These are phyloP conservation scores for Todiramphus saurophagus DNA, from an alignment of 2,113 vertebrate species.

Conservation along the genomic window DNA sequence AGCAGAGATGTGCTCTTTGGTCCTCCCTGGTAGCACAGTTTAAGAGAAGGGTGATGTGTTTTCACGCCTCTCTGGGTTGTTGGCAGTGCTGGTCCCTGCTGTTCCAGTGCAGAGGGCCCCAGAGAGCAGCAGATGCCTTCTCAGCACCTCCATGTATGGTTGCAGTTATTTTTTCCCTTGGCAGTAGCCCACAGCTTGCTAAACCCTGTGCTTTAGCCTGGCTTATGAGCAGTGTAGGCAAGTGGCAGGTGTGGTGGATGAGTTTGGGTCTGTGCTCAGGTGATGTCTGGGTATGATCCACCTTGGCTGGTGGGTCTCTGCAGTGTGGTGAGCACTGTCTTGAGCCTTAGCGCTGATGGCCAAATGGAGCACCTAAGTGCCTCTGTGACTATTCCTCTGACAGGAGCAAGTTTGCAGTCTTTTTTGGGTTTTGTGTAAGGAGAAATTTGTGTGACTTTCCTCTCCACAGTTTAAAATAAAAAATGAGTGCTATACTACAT, in stretches of 20 bases:
- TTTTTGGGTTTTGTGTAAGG: not conserved
- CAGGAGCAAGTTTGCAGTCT: not conserved
- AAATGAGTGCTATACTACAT: not conserved
- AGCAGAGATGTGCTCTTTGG: not conserved
- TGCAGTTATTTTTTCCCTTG: not conserved
- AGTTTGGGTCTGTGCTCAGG: not conserved
- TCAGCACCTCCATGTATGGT: not conserved
- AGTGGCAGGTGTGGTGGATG: not conserved
- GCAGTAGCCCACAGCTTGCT: not conserved
- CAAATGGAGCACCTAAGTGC: not conserved
- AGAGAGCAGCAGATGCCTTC: not conserved
- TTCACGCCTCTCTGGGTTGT: not conserved
- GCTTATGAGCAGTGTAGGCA: not conserved
- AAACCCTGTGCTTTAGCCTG: not conserved
- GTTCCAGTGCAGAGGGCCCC: no score
- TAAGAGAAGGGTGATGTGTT: not conserved
- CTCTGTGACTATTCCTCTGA: not conserved
- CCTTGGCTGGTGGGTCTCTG: not conserved
- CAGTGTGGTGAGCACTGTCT: fast-evolving
- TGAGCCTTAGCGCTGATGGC: not conserved
- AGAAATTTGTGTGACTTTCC: not conserved
- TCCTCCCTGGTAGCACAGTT: not conserved
- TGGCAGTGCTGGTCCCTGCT: not conserved
- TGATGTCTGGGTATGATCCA: not conserved
- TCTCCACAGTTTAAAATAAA: not conserved